Percentiles rank a stretch among this genome's conserved stretches.
phyloP scores from a whole-genome alignment of 2,113 vertebrate species.

The Aix galericulata region DNA sequence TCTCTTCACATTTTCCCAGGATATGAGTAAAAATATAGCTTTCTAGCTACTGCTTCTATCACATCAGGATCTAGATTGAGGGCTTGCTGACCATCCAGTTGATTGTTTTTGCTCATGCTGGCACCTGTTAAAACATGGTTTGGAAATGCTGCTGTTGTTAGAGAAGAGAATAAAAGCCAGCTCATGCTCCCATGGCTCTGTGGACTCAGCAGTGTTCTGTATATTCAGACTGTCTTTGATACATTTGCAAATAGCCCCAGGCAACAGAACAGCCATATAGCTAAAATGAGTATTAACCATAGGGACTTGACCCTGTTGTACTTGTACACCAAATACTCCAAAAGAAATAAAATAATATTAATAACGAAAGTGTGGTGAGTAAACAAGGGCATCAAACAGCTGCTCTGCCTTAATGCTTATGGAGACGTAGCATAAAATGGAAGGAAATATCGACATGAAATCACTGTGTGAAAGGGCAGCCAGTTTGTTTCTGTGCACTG shows the following conservation, averaged over 20 bases:
- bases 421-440: background rate
- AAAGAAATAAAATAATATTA: background rate
- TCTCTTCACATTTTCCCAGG: background rate
- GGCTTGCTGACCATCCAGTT: slow-evolving; percentile 13
- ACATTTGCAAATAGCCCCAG: background rate
- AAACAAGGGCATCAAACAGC: background rate
- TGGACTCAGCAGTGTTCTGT: slow-evolving; percentile 41
- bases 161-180: slow-evolving; percentile 41
- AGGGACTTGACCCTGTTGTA: background rate
- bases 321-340: background rate
- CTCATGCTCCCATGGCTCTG: background rate
- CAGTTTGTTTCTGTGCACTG: background rate
- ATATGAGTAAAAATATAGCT: background rate
- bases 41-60: background rate
- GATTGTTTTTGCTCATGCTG: background rate
- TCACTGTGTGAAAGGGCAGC: background rate
- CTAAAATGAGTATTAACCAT: background rate
- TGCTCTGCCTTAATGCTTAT: background rate
- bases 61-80: slow-evolving; percentile 10
- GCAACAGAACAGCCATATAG: background rate
- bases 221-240: slow-evolving; percentile 4
- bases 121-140: background rate
- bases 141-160: slow-evolving; percentile 49
- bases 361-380: background rate
- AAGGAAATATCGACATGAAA: slow-evolving; percentile 9